Percentiles rank a stretch among this genome's conserved stretches.
These are phyloP conservation scores for Epinephelus awoara DNA, from an alignment of 2,797 vertebrate genomes.

Conservation along the genomic window DNA sequence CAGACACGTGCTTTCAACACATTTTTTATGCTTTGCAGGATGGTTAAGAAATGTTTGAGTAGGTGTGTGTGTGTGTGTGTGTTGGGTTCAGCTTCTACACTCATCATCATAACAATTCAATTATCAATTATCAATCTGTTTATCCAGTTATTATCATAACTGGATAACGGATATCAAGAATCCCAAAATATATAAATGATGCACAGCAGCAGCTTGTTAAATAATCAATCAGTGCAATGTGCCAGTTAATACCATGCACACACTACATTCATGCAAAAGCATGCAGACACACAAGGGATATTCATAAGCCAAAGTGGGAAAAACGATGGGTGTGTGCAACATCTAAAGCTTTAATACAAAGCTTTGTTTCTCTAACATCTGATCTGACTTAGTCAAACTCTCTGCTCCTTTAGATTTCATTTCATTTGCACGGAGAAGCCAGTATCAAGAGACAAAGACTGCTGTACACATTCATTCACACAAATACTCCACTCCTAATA, in stretches of 20 bases:
- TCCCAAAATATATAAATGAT: conserved; percentile 19
- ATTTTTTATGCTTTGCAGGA: not conserved
- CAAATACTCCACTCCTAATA: conserved; percentile 17
- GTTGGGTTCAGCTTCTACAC: conserved; percentile 15
- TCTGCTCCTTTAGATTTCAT: too few species aligned
- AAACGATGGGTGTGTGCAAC: not conserved
- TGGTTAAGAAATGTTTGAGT: not conserved
- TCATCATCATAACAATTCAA: conserved; percentile 14
- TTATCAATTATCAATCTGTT: conserved; percentile 48
- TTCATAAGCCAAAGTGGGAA: not conserved
- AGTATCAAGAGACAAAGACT: not conserved
- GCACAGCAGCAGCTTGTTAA: conserved; percentile 16
- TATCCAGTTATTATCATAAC: too few species aligned
- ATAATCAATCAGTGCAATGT: not conserved
- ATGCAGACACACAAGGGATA: not conserved
- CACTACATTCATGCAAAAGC: conserved; percentile 1
- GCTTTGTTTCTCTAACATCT: not conserved
- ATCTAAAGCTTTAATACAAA: not conserved
- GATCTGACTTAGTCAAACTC: not conserved
- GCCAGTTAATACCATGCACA: not conserved
- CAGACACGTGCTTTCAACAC: conserved; percentile 31
- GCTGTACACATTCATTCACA: not conserved
- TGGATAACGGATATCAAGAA: conserved; percentile 30
- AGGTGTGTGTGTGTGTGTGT: not conserved
- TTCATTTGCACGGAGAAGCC: not conserved